Percentiles rank a stretch among this genome's conserved stretches.
Evolutionary conservation across 2,113 vertebrate genomes (phyloP).

Genomic region (Porphyrio hochstetteri): DNA sequence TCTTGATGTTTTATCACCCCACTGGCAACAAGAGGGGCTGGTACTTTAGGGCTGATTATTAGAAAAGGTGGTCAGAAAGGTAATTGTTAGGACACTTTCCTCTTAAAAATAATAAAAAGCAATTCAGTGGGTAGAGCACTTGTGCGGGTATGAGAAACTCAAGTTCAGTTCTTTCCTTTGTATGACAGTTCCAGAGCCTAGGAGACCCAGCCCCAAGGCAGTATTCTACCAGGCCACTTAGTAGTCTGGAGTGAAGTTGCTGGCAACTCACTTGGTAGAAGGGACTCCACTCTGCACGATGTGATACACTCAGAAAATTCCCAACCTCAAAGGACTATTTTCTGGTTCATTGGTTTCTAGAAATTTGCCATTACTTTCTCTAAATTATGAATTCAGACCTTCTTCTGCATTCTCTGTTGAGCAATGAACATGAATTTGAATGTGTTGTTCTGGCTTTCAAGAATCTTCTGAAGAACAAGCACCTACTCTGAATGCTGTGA

Average conservation of each 20-base stretch:
- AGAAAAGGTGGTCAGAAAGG: not conserved
- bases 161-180: not conserved
- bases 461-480: not conserved
- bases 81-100: not conserved
- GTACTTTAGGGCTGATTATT: not conserved
- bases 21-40: not conserved
- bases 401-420: not conserved
- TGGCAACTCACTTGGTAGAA: not conserved
- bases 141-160: not conserved
- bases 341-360: not conserved
- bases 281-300: not conserved
- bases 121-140: not conserved
- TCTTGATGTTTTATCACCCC: not conserved
- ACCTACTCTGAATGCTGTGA: not conserved
- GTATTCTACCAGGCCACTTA: not conserved
- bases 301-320: not conserved
- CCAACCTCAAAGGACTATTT: not conserved
- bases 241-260: not conserved
- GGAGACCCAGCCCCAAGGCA: not conserved
- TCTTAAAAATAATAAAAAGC: not conserved
- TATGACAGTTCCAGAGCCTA: not conserved
- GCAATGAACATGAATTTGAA: not conserved
- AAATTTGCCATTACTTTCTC: not conserved
- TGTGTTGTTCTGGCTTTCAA: not conserved
- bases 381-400: not conserved